Conservation (phyloP, 2,888 invertebrate species). For the Drosophila atroscutellata region DNA sequence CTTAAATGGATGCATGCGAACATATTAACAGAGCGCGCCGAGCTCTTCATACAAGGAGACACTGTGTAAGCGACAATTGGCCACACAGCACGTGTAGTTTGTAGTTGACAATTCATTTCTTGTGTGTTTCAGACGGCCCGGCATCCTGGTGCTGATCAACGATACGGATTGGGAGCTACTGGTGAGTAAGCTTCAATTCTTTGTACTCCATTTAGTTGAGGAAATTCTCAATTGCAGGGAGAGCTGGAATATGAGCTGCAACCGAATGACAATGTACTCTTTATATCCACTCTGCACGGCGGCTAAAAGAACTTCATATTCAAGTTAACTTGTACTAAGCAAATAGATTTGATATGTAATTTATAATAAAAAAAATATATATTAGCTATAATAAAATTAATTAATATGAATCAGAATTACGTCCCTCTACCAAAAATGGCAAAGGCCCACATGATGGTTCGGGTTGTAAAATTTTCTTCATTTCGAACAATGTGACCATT, state of each 20-base stretch:
- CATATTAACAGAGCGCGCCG: conserved; percentile 92
- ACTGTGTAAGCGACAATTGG: conserved; percentile 80
- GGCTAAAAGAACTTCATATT: conserved; percentile 86
- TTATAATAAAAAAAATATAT: conserved; percentile 19
- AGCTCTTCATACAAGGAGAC: conserved; percentile 87
- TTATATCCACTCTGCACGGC: conserved; percentile 94
- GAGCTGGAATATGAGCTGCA: conserved; percentile 90
- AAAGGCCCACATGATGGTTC: conserved; percentile 77
- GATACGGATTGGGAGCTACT: conserved; percentile 98
- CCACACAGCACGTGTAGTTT: conserved; percentile 1
- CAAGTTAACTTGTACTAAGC: conserved; percentile 1
- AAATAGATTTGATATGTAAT: conserved; percentile 5
- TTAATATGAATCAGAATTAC: conserved; percentile 70
- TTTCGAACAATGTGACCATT: rapidly evolving
- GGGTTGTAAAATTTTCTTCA: conserved; percentile 72
- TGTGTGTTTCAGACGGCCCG: conserved; percentile 88
- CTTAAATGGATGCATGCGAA: conserved; percentile 94
- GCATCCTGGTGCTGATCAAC: conserved; percentile 96
- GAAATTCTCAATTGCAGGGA: conserved; percentile 84
- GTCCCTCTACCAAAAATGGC: conserved; percentile 67
- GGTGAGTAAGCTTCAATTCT: conserved; percentile 81
- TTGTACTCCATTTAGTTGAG: conserved; percentile 64
- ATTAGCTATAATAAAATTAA: neutral
- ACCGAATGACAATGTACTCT: conserved; percentile 89
- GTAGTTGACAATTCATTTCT: neutral